These are phyloP conservation scores for Chelonia mydas DNA, from an alignment of 2,797 vertebrate species.

Conservation along the genomic window DNA sequence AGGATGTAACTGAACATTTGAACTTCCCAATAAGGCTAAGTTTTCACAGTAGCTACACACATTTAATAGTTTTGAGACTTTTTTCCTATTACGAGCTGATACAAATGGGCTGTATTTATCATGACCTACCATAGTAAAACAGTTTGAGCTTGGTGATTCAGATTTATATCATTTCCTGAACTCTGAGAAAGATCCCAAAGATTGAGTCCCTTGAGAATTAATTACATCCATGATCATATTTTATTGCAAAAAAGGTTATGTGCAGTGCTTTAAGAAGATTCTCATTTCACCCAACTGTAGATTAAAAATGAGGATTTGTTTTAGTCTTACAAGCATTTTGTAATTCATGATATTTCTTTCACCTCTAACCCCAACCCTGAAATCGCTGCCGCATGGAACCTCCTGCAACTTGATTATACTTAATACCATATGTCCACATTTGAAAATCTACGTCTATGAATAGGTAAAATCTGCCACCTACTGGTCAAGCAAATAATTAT, in stretches of 20 bases:
- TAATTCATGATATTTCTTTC: conserved; percentile 2
- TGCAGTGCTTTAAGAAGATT: background rate
- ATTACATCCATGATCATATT: background rate
- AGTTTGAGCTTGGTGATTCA: background rate
- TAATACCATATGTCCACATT: background rate
- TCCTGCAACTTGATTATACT: background rate
- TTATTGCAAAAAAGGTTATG: background rate
- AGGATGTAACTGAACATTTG: background rate
- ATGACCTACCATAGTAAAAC: background rate
- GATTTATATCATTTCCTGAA: background rate
- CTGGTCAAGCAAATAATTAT: conserved; percentile 72
- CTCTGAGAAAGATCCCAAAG: background rate
- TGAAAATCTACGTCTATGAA: conserved; percentile 37
- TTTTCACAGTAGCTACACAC: background rate
- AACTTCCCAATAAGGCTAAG: background rate
- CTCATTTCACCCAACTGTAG: background rate
- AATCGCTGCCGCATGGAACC: conserved; percentile 17
- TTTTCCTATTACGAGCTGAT: background rate
- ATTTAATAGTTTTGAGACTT: background rate
- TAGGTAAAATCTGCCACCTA: conserved; percentile 83
- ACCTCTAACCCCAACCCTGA: background rate
- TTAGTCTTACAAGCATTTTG: background rate
- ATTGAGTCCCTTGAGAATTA: background rate
- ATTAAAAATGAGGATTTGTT: background rate
- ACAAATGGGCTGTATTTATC: background rate